phyloP scores from a whole-genome alignment of 2,797 vertebrate species.

The Microctenopoma steveboyesi region DNA sequence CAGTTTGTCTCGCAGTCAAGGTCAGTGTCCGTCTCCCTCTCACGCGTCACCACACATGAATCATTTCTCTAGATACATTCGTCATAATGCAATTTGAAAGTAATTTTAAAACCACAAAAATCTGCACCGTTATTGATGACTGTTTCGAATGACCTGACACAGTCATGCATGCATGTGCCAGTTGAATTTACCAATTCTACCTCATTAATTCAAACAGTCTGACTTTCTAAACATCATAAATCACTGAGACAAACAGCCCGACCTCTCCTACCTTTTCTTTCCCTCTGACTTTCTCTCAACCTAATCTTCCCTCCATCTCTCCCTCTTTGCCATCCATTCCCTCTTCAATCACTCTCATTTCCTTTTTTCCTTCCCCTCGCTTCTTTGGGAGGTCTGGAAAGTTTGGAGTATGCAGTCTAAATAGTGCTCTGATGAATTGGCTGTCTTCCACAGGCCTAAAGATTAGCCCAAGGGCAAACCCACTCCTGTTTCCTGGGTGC shows the following conservation, averaged over 20 bases:
- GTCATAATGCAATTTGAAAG: slow-evolving; percentile 61
- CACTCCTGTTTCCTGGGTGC: slow-evolving; percentile 72
- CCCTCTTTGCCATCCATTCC: slow-evolving; percentile 55
- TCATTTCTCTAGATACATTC: slow-evolving; percentile 39
- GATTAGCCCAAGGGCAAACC: slow-evolving; percentile 82
- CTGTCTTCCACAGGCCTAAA: slow-evolving; percentile 68
- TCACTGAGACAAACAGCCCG: slow-evolving; percentile 66
- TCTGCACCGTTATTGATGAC: slow-evolving; percentile 66
- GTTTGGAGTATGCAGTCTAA: slow-evolving; percentile 71
- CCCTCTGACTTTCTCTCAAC: slow-evolving; percentile 46
- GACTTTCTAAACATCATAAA: slow-evolving; percentile 80
- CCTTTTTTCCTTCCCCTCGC: slow-evolving; percentile 26
- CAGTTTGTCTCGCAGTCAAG: slow-evolving; percentile 31
- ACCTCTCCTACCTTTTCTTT: slow-evolving; percentile 64
- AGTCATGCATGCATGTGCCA: slow-evolving; percentile 24
- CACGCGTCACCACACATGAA: slow-evolving; percentile 36
- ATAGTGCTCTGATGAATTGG: slow-evolving; percentile 79
- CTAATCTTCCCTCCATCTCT: slow-evolving; percentile 65
- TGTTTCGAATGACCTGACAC: slow-evolving; percentile 56
- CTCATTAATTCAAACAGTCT: slow-evolving; percentile 74
- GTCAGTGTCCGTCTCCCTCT: slow-evolving; percentile 34
- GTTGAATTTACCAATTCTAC: slow-evolving; percentile 71
- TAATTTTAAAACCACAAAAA: slow-evolving; percentile 57
- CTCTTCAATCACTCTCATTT: slow-evolving; percentile 61
- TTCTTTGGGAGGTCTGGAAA: slow-evolving; percentile 66